phyloP scores from a whole-genome alignment of 2,888 invertebrate genomes.

The Mesoligia furuncula region DNA sequence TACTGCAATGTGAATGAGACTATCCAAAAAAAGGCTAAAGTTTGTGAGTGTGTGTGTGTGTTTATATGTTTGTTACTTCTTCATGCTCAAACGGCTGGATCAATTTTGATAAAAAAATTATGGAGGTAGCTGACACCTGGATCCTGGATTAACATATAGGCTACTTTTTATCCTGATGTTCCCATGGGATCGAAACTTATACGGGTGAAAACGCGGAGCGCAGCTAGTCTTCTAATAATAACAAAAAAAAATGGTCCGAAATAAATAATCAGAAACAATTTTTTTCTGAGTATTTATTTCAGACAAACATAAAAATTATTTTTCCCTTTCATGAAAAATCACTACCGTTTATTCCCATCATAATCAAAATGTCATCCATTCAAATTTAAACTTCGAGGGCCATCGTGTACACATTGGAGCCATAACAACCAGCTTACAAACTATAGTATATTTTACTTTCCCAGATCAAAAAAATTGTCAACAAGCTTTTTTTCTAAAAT shows the following conservation, averaged over 20 bases:
- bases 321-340: background rate
- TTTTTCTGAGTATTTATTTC: background rate
- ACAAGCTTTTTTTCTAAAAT: slow-evolving; percentile 50
- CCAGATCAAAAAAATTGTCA: slow-evolving; percentile 55
- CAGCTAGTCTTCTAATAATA: background rate
- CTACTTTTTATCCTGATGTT: too few species aligned
- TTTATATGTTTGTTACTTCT: too few species aligned
- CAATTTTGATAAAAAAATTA: too few species aligned
- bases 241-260: background rate
- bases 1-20: background rate
- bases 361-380: slow-evolving; percentile 2
- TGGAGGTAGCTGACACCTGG: too few species aligned
- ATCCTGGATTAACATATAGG: too few species aligned
- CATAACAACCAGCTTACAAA: slow-evolving; percentile 35
- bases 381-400: background rate
- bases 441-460: slow-evolving; percentile 39
- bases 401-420: slow-evolving; percentile 6
- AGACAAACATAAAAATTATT: background rate
- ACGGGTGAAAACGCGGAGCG: too few species aligned
- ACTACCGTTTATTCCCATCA: background rate
- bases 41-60: too few species aligned
- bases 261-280: background rate
- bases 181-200: too few species aligned
- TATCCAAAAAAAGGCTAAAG: too few species aligned
- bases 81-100: too few species aligned